These are phyloP conservation scores for Cynodonichthys magdalenae DNA, from an alignment of 2,797 vertebrate genomes.

Conservation along the genomic window DNA sequence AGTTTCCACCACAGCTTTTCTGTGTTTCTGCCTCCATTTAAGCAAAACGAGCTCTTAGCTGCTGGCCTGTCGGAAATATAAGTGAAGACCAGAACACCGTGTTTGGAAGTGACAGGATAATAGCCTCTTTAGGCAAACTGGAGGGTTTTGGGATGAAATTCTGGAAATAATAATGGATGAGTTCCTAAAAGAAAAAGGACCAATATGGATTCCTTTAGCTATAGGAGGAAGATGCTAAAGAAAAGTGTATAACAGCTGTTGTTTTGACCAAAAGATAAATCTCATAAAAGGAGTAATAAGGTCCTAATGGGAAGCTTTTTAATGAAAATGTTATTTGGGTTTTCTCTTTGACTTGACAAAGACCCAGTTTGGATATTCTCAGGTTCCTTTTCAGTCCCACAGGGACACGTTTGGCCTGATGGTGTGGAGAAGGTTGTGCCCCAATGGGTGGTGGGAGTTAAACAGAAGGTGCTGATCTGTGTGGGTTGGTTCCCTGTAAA, in stretches of 20 bases:
- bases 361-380: no score
- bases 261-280: background rate
- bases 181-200: background rate
- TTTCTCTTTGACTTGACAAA: no score
- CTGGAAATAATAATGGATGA: constrained; percentile 27
- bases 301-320: no score
- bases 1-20: constrained; percentile 60
- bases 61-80: constrained; percentile 48
- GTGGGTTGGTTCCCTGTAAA: no score
- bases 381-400: no score
- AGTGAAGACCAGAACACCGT: constrained; percentile 42
- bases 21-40: constrained; percentile 61
- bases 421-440: no score
- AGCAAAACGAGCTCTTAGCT: constrained; percentile 72
- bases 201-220: background rate
- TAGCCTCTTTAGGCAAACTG: constrained; percentile 8
- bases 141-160: constrained; percentile 27
- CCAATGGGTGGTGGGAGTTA: no score
- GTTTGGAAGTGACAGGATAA: constrained; percentile 46
- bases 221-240: background rate
- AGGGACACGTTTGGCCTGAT: no score
- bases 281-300: background rate
- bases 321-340: no score
- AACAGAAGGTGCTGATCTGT: no score
- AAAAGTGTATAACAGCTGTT: background rate